Base-by-base conservation (phyloP, 2,888 invertebrate genomes). In the Hedychridium roseum region DNA sequence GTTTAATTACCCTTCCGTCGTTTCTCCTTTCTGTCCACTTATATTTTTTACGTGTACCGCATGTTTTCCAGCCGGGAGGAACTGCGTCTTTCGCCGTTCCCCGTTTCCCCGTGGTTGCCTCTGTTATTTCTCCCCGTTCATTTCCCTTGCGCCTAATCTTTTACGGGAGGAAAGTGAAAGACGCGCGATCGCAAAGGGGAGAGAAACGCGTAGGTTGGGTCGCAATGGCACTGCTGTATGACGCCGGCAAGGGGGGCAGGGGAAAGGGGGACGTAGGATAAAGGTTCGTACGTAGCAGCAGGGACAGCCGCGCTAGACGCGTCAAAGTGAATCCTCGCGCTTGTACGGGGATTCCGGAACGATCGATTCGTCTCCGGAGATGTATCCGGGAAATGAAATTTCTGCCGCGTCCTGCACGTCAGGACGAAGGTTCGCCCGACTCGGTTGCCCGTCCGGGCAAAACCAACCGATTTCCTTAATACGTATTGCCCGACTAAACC, bases 281-380 rank as follows among this genome's bases (percentile, higher is more conserved):
- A 38, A 54, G 39, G 45, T 34, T 37, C 48, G 32, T 43, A 30
- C 34, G 36, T 34, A 15, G 20, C 31, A 16, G 20, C 14, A 40
- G 16, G 14, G 32, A 12, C 27, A 47, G 32, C 32, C 32, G n/a
- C 14, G 30, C 34, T 34, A 32, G 47, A 42, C 42, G 43, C 41
- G 51, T 52, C 55, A 46, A 52, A 61, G 57, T 42, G 57, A 54
- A 50, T 51, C 43, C 43, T 41, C 45, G 36, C 23, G 28, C 39
- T 39, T 39, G 15, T 32, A n/a, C 14, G 28, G 45, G 34, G 36
- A 51, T 54, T 49, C 54, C 49, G 39, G 46, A 41, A 50, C 52
- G 50, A 60, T 58, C 57, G 54, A 60, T 53, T 57, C 41, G 44
- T 53, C 62, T 51, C 52, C 44, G 32, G 51, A 56, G 60, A 62